These are phyloP conservation scores for Atethmia centrago DNA, from an alignment of 2,888 invertebrate species.

Conservation along the genomic window DNA sequence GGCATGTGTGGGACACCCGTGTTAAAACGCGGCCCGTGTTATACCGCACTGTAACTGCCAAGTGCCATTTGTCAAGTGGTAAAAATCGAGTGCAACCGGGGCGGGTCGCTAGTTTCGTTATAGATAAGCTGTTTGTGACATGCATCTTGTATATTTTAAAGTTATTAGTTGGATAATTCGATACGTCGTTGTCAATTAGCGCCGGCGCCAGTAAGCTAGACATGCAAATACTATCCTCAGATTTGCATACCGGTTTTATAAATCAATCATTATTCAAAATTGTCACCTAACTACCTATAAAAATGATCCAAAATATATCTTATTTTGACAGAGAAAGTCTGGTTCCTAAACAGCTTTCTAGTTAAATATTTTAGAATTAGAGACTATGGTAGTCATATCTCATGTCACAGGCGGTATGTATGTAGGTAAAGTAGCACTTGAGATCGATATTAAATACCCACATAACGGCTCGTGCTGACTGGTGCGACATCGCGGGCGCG, in stretches of 20 bases:
- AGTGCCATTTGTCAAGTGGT: too few relatives aligned
- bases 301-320: slow-evolving; percentile 31
- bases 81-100: too few relatives aligned
- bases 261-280: slow-evolving; percentile 43
- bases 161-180: slow-evolving; percentile 21
- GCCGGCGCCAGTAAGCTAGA: slow-evolving; percentile 38
- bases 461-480: too few relatives aligned
- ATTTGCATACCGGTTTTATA: slow-evolving; percentile 38
- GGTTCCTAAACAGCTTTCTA: slow-evolving; percentile 52
- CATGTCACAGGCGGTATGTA: neutral
- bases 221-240: slow-evolving; percentile 44
- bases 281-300: slow-evolving; percentile 32
- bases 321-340: slow-evolving; percentile 47
- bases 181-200: slow-evolving; percentile 21
- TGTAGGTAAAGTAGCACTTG: neutral
- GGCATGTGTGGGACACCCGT: too few relatives aligned
- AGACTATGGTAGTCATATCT: neutral
- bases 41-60: too few relatives aligned
- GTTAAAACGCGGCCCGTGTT: too few relatives aligned
- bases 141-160: slow-evolving; percentile 1
- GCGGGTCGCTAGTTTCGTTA: too few relatives aligned
- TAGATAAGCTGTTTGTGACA: neutral
- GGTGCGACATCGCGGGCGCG: too few relatives aligned
- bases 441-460: neutral
- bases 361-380: slow-evolving; percentile 33